Percentiles rank a stretch among this genome's conserved stretches.
Conservation (phyloP, 2,888 invertebrate genomes). For the Ametastegia equiseti region DNA sequence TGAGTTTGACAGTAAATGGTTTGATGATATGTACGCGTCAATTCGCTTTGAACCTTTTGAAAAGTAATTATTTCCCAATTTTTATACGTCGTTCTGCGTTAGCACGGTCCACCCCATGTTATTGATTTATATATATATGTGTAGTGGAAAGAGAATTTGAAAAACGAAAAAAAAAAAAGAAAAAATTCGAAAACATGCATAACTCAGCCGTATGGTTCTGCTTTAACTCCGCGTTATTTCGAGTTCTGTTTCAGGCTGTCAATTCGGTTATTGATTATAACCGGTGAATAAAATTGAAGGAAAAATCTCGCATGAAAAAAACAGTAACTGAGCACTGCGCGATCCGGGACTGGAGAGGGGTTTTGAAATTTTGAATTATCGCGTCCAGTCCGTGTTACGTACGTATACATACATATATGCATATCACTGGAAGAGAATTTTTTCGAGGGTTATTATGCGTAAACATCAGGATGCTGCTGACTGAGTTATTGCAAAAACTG, state of each 20-base stretch:
- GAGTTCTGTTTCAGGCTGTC: constrained; percentile 4
- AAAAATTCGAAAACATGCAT: too few species aligned
- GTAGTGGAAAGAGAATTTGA: neutral
- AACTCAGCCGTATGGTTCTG: neutral
- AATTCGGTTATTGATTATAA: constrained; percentile 18
- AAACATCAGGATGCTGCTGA: neutral
- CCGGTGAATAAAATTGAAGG: neutral
- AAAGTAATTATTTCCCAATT: constrained; percentile 29
- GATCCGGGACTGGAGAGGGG: neutral
- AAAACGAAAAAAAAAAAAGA: too few species aligned
- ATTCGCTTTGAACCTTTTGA: neutral
- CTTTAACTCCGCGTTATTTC: neutral
- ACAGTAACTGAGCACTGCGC: neutral
- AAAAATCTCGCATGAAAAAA: neutral
- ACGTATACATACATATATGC: too few species aligned
- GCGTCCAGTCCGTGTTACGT: neutral
- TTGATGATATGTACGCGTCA: constrained; percentile 16
- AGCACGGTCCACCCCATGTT: neutral
- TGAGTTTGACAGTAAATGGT: constrained; percentile 22
- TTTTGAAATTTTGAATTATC: constrained; percentile 27
- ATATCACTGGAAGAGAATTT: neutral
- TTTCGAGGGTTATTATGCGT: neutral
- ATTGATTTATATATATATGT: neutral
- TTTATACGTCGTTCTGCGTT: neutral
- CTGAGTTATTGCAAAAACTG: constrained; percentile 12